Evolutionary conservation across 2,888 invertebrate genomes (phyloP), one percentile per base, ranked within the genome.

Genomic region (Allacma fusca): DNA sequence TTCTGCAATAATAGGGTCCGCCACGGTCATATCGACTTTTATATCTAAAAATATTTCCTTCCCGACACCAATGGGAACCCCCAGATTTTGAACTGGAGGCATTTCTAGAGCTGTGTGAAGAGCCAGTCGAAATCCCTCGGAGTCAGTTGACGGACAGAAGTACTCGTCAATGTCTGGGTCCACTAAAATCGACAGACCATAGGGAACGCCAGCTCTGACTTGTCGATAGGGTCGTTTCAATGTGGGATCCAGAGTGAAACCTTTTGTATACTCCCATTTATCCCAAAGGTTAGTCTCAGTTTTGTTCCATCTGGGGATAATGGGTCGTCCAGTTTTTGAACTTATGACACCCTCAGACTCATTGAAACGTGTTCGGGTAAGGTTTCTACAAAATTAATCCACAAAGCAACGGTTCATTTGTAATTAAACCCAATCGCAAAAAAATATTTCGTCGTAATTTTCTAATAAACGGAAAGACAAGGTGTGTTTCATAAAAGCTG

Each of bases 131-230:
- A 83, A 82, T 28, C 83, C 83, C 5, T 72, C 72, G 5, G 81
- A 80, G 65, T 83, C 83, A 12, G 81, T 78, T 21, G 80, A 81
- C 9, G 83, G 77, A 72, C 84, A 84, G 44, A 79, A 80, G 64
- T 84, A 84, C 13, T 82, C 77, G 2, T 82, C 77, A 21, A 82
- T 59, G 34, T 81, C 79, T 0, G 83, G 81, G 76, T 84, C 79
- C 1, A 84, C 65, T 0, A 84, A 71, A 26, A 84, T 59, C 0
- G 83, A 81, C 12, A 84, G 64, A 0, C 84, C 84, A 13, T 80
- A 79, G 0, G 79, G 62, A 74, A 80, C 79, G 50, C 84, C 84
- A 34, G 82, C 77, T 29, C 79, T 62, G 7, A 28, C 9, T 70
- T 82, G 81, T 12, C 82, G 76, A 5, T 28, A 26, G 1, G 84